A percentile compares a stretch with the other conserved stretches of the same genome.
phyloP scores from a whole-genome alignment of 2,113 vertebrate species.

The Oncorhynchus mykiss region DNA sequence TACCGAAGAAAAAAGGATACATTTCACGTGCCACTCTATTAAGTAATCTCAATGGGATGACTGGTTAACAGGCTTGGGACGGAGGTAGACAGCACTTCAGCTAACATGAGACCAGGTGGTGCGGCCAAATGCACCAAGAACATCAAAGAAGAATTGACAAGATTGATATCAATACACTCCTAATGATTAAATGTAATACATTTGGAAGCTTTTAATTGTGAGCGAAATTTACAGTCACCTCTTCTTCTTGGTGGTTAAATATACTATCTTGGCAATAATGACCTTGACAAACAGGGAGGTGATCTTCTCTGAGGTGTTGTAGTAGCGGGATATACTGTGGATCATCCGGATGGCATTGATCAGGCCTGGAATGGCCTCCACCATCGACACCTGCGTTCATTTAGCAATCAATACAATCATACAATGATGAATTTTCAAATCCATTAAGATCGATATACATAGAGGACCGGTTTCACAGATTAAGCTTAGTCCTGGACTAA shows the following conservation, averaged over 20 bases:
- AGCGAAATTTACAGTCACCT: too few relatives aligned
- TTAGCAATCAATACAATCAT: neutral
- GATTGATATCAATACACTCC: too few relatives aligned
- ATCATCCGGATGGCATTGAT: conserved; percentile 93
- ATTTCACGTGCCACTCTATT: neutral
- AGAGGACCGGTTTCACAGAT: neutral
- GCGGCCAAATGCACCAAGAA: too few relatives aligned
- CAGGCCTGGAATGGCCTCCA: conserved; percentile 87
- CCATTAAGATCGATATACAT: neutral
- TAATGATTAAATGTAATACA: too few relatives aligned
- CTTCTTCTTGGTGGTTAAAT: too few relatives aligned
- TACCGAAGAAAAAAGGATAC: neutral
- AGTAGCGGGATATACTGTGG: conserved; percentile 87
- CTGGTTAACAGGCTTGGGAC: neutral
- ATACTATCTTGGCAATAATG: neutral
- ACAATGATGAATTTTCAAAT: neutral
- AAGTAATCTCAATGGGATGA: neutral
- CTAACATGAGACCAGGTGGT: too few relatives aligned
- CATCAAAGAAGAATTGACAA: too few relatives aligned
- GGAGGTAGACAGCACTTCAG: neutral
- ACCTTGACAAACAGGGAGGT: conserved; percentile 95
- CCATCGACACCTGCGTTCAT: conserved; percentile 82
- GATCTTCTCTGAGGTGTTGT: conserved; percentile 94
- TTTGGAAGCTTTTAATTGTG: too few relatives aligned
- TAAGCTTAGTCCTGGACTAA: neutral